Percentiles rank a stretch among this genome's conserved stretches.
Evolutionary conservation across 2,888 invertebrate genomes (phyloP).

Genomic region (Aricia artaxerxes): DNA sequence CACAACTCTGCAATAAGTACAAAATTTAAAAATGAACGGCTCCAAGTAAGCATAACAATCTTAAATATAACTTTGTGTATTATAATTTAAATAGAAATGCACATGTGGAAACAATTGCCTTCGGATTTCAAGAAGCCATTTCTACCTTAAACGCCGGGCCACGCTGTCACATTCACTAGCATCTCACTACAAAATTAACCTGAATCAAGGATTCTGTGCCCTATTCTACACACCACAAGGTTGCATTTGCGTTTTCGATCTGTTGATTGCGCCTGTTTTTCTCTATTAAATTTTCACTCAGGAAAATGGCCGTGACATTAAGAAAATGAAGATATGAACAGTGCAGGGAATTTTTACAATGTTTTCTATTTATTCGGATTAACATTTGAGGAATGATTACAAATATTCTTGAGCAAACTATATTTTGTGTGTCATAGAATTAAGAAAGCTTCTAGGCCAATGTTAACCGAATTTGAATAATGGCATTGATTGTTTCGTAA

Average conservation of each 20-base stretch:
- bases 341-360: slow-evolving; percentile 27
- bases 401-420: slow-evolving; percentile 9
- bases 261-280: slow-evolving; percentile 41
- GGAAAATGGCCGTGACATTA: slow-evolving; percentile 53
- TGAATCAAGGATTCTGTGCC: background rate
- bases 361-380: slow-evolving; percentile 27
- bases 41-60: background rate
- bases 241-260: slow-evolving; percentile 29
- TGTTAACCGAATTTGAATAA: slow-evolving; percentile 12
- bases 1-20: background rate
- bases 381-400: slow-evolving; percentile 6
- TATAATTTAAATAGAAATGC: slow-evolving; percentile 30
- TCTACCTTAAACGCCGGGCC: slow-evolving; percentile 48
- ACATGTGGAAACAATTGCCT: slow-evolving; percentile 43
- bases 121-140: slow-evolving; percentile 49
- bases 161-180: slow-evolving; percentile 50
- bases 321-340: slow-evolving; percentile 48
- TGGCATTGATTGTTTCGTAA: slow-evolving; percentile 7
- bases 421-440: slow-evolving; percentile 15
- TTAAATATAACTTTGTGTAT: slow-evolving; percentile 23
- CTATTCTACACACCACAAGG: slow-evolving; percentile 37
- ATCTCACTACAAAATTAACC: slow-evolving; percentile 35
- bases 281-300: slow-evolving; percentile 51
- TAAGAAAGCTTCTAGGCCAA: slow-evolving; percentile 18
- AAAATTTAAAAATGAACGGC: background rate